Conservation (phyloP, 2,113 vertebrate species). For the Delphinapterus leucas region DNA sequence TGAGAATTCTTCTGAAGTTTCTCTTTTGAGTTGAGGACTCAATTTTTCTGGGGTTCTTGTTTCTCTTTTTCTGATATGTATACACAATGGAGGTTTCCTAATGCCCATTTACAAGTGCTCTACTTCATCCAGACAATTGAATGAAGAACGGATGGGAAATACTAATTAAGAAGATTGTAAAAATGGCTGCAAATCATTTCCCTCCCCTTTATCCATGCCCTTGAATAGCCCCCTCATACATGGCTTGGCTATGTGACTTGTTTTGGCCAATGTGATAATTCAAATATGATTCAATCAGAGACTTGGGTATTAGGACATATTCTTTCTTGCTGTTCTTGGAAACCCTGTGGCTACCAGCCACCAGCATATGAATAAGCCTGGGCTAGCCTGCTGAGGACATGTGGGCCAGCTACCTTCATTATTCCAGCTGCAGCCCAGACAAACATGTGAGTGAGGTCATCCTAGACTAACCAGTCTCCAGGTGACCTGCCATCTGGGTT, state of each 20-base stretch:
- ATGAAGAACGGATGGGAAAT: neutral
- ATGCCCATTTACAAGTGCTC: neutral
- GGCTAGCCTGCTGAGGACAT: neutral
- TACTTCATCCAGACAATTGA: neutral
- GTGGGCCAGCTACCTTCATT: neutral
- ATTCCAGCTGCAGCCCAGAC: neutral
- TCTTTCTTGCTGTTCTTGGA: neutral
- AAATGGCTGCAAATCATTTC: neutral
- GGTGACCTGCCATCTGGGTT: neutral
- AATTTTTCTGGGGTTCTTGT: neutral
- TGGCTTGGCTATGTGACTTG: neutral
- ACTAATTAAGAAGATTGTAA: neutral
- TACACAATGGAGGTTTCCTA: neutral
- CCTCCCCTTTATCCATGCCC: neutral
- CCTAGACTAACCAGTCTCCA: neutral
- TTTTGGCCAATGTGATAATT: neutral
- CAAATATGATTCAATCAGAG: neutral
- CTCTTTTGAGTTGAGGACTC: neutral
- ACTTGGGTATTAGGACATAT: neutral
- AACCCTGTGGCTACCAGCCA: neutral
- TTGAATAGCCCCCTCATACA: neutral
- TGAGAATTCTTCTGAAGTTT: neutral
- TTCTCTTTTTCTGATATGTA: conserved; percentile 20
- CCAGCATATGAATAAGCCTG: neutral
- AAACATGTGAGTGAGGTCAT: neutral